Evolutionary conservation across 1,140 invertebrate genomes (phyloP).

Genomic region (Acromyrmex echinatior): DNA sequence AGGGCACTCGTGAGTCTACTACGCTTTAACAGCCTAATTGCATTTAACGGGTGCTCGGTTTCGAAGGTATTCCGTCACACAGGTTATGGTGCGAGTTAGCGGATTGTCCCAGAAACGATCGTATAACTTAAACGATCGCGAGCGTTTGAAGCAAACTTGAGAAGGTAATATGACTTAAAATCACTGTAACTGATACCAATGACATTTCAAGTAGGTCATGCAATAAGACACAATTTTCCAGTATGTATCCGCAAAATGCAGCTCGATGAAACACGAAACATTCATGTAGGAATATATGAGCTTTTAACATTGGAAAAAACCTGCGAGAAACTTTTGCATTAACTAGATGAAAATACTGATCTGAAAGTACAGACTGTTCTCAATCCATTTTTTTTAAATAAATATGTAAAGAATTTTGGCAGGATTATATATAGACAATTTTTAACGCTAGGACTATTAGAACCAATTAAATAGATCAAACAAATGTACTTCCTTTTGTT

Average conservation of each 20-base stretch:
- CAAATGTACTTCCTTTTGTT: not conserved
- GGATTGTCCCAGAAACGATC: not conserved
- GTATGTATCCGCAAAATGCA: constrained; percentile 2
- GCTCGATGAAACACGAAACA: constrained; percentile 34
- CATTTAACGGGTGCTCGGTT: constrained; percentile 75
- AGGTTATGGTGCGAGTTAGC: not conserved
- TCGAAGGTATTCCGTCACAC: constrained; percentile 50
- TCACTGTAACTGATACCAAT: constrained; percentile 51
- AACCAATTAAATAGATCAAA: not conserved
- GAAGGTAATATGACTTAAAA: constrained; percentile 14
- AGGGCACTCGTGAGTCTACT: constrained; percentile 55
- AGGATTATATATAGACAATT: not conserved
- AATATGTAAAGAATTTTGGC: not conserved
- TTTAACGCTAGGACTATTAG: not conserved
- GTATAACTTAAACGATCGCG: not conserved
- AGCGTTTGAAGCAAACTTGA: not conserved
- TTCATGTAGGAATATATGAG: constrained; percentile 42
- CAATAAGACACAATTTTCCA: constrained; percentile 16
- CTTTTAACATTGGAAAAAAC: constrained; percentile 1
- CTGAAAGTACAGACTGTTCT: not conserved
- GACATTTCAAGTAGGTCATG: not conserved
- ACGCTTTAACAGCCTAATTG: constrained; percentile 74
- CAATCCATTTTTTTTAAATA: not conserved
- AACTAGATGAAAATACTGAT: constrained; percentile 8
- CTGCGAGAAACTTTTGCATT: not conserved